phyloP scores from a whole-genome alignment of 2,888 invertebrate genomes.

The Oxyteleia sp. region DNA sequence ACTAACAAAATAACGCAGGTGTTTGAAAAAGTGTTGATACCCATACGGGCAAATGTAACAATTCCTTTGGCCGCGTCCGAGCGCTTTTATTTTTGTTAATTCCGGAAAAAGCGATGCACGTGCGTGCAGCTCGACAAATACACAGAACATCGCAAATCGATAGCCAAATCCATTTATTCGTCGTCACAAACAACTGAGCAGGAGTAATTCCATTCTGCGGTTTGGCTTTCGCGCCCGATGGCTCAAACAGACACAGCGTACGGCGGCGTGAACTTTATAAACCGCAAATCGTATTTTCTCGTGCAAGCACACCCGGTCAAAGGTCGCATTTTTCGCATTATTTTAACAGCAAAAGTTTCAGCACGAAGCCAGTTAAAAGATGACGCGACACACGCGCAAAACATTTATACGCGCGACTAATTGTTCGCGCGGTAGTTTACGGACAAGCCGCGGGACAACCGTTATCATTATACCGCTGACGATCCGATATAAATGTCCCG shows the following conservation, averaged over 20 bases:
- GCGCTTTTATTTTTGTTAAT: slow-evolving; percentile 58
- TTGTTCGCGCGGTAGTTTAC: slow-evolving; percentile 10
- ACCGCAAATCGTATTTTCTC: slow-evolving; percentile 72
- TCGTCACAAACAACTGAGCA: slow-evolving; percentile 82
- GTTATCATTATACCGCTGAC: background rate
- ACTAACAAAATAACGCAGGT: slow-evolving; percentile 29
- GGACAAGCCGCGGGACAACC: background rate
- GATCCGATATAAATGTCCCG: too few relatives aligned
- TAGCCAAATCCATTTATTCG: slow-evolving; percentile 83
- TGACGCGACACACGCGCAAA: slow-evolving; percentile 34
- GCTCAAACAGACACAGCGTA: slow-evolving; percentile 75
- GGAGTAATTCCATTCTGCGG: slow-evolving; percentile 85
- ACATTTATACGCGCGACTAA: slow-evolving; percentile 27
- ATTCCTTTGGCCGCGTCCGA: slow-evolving; percentile 41
- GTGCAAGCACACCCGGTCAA: slow-evolving; percentile 65
- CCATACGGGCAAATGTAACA: slow-evolving; percentile 21
- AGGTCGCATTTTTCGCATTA: slow-evolving; percentile 69
- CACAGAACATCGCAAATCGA: slow-evolving; percentile 80
- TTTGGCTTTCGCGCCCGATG: slow-evolving; percentile 81
- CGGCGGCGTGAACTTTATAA: slow-evolving; percentile 69
- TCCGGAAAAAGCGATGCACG: slow-evolving; percentile 56
- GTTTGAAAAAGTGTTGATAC: slow-evolving; percentile 46
- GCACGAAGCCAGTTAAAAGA: slow-evolving; percentile 50
- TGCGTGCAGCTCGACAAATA: slow-evolving; percentile 79
- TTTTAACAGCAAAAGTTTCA: slow-evolving; percentile 66